Evolutionary conservation across 2,797 vertebrate genomes (phyloP).

Genomic region (Molossus alvarezi): DNA sequence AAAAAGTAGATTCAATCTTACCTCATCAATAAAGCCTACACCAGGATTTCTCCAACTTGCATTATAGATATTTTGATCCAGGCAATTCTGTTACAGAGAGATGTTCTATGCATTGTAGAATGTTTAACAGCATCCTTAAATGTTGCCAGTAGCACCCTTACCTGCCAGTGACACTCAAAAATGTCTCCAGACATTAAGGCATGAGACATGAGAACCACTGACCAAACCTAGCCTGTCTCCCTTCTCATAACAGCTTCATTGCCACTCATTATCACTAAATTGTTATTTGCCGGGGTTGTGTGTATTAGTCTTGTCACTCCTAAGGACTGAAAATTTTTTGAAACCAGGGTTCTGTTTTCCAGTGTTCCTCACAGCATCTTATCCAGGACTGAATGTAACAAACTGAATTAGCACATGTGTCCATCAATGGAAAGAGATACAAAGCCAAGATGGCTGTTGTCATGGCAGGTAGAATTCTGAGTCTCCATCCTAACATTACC

Average conservation of each 20-base stretch:
- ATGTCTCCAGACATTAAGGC: background rate
- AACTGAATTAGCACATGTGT: rapidly evolving
- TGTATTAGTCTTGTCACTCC: background rate
- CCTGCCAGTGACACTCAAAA: background rate
- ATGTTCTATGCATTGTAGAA: rapidly evolving
- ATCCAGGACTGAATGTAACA: background rate
- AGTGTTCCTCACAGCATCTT: background rate
- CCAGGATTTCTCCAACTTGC: background rate
- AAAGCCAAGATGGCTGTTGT: background rate
- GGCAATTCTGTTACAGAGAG: background rate
- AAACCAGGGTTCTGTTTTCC: background rate
- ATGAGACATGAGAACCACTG: background rate
- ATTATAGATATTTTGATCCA: background rate
- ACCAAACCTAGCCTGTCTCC: background rate
- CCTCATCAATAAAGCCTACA: background rate
- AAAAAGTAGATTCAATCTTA: background rate
- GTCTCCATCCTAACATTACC: background rate
- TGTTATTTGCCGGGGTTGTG: background rate
- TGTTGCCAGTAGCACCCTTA: no score
- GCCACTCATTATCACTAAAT: background rate
- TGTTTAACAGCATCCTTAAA: background rate
- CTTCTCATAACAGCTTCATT: background rate
- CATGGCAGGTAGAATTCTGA: background rate
- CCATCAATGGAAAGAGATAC: background rate
- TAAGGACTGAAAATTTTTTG: background rate